Base-by-base conservation (phyloP, 2,113 vertebrate species). In the Toxotes chatareus region DNA sequence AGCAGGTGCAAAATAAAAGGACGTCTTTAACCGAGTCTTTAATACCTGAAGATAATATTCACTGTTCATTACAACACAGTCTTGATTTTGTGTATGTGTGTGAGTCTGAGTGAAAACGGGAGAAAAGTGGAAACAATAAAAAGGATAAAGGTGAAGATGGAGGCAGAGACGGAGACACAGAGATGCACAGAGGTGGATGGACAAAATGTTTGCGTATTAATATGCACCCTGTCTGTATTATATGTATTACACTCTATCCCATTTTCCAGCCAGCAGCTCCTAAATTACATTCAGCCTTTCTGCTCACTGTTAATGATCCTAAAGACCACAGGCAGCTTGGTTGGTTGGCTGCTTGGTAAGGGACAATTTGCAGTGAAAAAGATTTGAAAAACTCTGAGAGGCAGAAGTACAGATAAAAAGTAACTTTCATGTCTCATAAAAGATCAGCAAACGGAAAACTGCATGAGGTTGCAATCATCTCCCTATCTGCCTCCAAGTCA, bases 221-320 rank as follows among this genome's bases (percentile, higher is more conserved):
- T 63, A 61, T 64, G 59, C 47, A 34, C 47, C n/a, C 63, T 42
- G 59, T 70, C 36, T 49, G 53, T 66, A 31, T 69, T 53, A 12
- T 12, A 49, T 27, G 60, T 59, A 59, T 61, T 80, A 59, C 61
- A 49, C 60, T 79, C 53, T 14, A 16, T 62, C 89, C 59, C 32
- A 60, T 86, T 89, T 87, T 81, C 69, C 56, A 85, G 73, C 84
- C 81, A 77, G 62, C 81, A 73, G 81, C 81, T 77, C 47, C 84
- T 80, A 82, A 85, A 90, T 93, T 75, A 76, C 89, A 86, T 85
- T 74, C 90, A 61, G 82, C 71, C 69, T 88, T 77, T 83, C 76
- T 71, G 63, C 82, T 79, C 71, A 51, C 32, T 55, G 60, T 80
- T 90, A 85, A 92, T 86, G 86, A 82, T 69, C 77, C 66, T 16